phyloP scores from a whole-genome alignment of 64 coral and sea anemone genomes.

The Stichodactyla helianthus region DNA sequence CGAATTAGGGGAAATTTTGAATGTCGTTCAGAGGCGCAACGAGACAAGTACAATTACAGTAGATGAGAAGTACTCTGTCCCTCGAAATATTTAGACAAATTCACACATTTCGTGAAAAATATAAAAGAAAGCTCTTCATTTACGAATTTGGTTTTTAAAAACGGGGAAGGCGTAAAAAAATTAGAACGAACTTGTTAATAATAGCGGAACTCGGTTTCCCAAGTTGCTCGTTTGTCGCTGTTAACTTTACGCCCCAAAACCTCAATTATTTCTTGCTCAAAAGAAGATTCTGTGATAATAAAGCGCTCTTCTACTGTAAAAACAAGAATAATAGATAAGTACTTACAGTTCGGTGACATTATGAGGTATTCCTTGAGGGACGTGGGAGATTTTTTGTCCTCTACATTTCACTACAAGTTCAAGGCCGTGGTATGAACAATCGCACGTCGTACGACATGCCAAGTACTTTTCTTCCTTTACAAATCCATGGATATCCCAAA shows the following conservation, averaged over 20 bases:
- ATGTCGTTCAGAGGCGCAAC: no score
- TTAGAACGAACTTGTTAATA: background rate
- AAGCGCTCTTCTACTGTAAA: background rate
- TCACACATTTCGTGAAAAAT: background rate
- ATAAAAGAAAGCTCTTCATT: background rate
- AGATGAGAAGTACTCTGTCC: no score
- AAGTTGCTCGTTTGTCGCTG: no score
- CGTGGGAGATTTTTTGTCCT: background rate
- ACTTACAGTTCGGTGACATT: conserved; percentile 6
- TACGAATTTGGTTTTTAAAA: background rate
- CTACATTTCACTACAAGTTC: background rate
- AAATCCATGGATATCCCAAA: background rate
- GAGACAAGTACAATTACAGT: no score
- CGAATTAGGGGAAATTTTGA: no score
- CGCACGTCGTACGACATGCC: background rate
- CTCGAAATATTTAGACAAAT: no score
- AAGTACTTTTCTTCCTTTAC: background rate
- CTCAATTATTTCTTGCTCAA: no score
- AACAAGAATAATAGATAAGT: background rate
- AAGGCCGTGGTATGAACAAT: background rate
- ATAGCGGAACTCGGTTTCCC: background rate
- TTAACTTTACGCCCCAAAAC: no score
- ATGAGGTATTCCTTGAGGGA: background rate
- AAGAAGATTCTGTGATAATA: background rate
- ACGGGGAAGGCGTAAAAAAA: background rate